These are phyloP conservation scores for Darevskia mixta DNA, from an alignment of 2,797 vertebrate species.

Conservation along the genomic window DNA sequence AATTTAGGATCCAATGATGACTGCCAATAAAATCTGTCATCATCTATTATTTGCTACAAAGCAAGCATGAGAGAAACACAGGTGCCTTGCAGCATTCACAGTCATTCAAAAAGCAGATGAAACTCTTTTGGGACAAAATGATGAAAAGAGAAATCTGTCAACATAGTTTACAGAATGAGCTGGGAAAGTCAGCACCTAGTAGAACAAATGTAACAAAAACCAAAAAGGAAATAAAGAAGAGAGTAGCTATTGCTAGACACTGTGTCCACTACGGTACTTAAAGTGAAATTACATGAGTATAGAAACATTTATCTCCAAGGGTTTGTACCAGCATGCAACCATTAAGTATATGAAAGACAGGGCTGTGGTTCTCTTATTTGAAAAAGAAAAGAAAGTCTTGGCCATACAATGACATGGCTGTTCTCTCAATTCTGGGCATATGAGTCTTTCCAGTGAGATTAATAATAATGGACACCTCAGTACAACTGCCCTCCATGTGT, in stretches of 20 bases:
- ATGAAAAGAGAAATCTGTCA: constrained; percentile 27
- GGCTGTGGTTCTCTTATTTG: not conserved
- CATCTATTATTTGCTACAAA: constrained; percentile 57
- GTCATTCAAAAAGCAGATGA: constrained; percentile 56
- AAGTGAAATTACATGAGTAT: not conserved
- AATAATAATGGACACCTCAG: not conserved
- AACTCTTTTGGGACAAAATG: constrained; percentile 30
- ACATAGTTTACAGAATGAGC: constrained; percentile 22
- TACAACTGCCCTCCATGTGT: not conserved
- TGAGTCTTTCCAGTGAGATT: not conserved
- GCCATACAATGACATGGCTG: not conserved
- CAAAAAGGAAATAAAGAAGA: not conserved
- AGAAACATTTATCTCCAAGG: not conserved
- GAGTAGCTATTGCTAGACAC: not conserved
- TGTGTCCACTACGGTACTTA: not conserved
- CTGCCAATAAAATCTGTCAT: constrained; percentile 56
- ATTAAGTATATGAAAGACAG: not conserved
- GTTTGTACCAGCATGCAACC: not conserved
- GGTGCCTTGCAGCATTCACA: constrained; percentile 33
- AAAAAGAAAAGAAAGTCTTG: not conserved
- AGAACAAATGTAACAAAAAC: not conserved
- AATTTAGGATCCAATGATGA: constrained; percentile 52
- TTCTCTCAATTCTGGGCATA: not conserved
- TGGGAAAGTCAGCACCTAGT: constrained; percentile 9
- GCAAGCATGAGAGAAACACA: constrained; percentile 31